Evolutionary conservation across 1,140 invertebrate genomes (phyloP), one percentile per base, ranked within the genome.

Genomic region (Diorhabda sublineata): DNA sequence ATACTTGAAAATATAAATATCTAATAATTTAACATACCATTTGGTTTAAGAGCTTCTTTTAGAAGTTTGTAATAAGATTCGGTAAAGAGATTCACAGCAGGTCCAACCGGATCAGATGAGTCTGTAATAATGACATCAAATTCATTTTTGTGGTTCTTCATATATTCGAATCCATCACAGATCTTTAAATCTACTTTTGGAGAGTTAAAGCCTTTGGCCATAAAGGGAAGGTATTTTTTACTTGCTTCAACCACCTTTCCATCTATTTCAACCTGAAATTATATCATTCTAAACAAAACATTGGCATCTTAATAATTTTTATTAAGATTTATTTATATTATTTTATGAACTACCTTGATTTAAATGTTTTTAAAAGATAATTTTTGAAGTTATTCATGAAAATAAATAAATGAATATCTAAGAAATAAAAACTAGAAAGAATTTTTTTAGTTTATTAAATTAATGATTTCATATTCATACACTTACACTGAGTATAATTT

Each of bases 41-140:
- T 88, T 0, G 91, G 88, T 79, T 86, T 90, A 3, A 99, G 82
- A 0, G 96, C 94, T 61, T 87, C 86, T 72, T 90, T 92, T 85
- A 98, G 89, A 7, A 97, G 79, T 68, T 89, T 83, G 81, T 97
- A 99, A 75, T 98, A 99, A 58, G 89, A 88, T 77, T 94, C 89
- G 79, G 96, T 86, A 73, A 92, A 93, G 0, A 93, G 76, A 67
- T 83, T 87, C 42, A 87, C 86, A 0, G 91, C 91, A 2, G 92
- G 91, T 7, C 92, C 97, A 56, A 98, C 86, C 9, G 97, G 97
- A 84, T 99, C 97, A 45, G 95, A 97, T 59, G 96, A 98, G 80
- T 99, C 98, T 0, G 98, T 99, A 47, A 99, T 98, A 65, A 99
- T 97, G 42, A 99, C 92, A 84, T 99, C 97, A 83, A 96, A 99